Evolutionary conservation across 2,113 vertebrate genomes (phyloP), one percentile per base, ranked within the genome.

Genomic region (Paraplagusia blochii): DNA sequence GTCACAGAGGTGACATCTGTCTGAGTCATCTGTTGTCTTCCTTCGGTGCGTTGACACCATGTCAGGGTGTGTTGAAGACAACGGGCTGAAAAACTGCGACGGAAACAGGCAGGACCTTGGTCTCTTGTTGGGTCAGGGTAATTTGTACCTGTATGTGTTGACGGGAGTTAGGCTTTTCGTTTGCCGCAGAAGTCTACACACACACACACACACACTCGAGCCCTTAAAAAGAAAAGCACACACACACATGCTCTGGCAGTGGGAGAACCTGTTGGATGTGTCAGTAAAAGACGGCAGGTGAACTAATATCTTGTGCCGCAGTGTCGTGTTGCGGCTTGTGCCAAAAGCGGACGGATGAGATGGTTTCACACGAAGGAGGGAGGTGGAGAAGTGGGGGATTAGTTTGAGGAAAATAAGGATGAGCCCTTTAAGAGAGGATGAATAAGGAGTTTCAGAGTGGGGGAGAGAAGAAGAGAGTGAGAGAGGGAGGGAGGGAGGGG

Each of bases 311-410:
- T 70, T 70, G 66, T 71, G 81, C 81, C 80, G 74, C 66, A 44
- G 84, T 88, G 74, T 90, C 87, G 3, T 87, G 89, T 90, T 89
- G 79, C 81, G 43, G 81, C 90, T 83, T 91, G 89, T 46, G 80
- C 74, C 1, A 52, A 63, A 66, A 76, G 69, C 66, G 80, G 81
- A 73, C 76, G 71, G 74, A 76, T 69, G 40, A 85, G 65, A 59
- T 18, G 55, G 78, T 88, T 90, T 89, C 86, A 82, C 85, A 90
- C 74, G 78, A 77, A 58, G 80, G 74, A 53, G 78, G 76, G 69
- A 75, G 74, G 44, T 58, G 19, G 43, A 54, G 6, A 29, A 29
- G 6, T 2, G 67, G 69, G 61, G 63, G 64, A 14, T 10, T 29
- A 57, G 38, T 46, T 5, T 13, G 16, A 46, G 44, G 57, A 72